Base-by-base conservation (phyloP, 2,113 vertebrate genomes). In the Edolisoma coerulescens region DNA sequence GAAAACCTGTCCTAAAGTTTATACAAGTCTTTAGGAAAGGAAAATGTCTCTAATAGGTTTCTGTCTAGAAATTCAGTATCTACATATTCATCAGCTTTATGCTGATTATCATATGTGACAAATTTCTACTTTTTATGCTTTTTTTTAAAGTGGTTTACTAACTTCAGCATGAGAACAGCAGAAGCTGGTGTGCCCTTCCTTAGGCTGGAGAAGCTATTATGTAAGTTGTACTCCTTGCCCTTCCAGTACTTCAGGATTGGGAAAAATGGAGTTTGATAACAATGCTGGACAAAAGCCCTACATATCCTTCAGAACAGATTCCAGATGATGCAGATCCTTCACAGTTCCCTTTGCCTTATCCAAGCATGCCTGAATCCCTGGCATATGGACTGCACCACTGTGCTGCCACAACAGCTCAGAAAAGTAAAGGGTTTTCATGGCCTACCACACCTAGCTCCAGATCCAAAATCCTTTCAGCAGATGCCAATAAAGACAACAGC, bases 201-300 rank as follows among this genome's bases (percentile, higher is more conserved):
- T 32, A 22, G 9, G 1, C 1, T 70, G 47, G 35, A 85, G 24
- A 59, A 33, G 6, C 5, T 56, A 2, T 45, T 37, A 28, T 0
- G 3, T 15, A 82, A 82, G 28, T 21, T 32, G 7, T 70, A 32
- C 4, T 60, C 6, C 26, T 41, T 1, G 1, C 23, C 20, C 27
- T 50, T 64, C 17, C 9, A 26, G 32, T 71, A n/a, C 26, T 53
- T 64, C 28, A 45, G 6, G 13, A 35, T 8, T 50, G 7, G 13
- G 24, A 16, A 71, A 53, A 89, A 33, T 4, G 9, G 24, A 37
- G 23, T 68, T 88, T 23, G 33, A 7, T 71, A 56, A n/a, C 8
- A 4, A 77, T 0, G 0, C 9, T 21, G 22, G 22, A 71, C 35
- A 75, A 63, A 28, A 78, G 39, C 11, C 39, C 15, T 14, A 1